Base-by-base conservation (phyloP, 2,888 invertebrate genomes). In the Gortyna flavago region DNA sequence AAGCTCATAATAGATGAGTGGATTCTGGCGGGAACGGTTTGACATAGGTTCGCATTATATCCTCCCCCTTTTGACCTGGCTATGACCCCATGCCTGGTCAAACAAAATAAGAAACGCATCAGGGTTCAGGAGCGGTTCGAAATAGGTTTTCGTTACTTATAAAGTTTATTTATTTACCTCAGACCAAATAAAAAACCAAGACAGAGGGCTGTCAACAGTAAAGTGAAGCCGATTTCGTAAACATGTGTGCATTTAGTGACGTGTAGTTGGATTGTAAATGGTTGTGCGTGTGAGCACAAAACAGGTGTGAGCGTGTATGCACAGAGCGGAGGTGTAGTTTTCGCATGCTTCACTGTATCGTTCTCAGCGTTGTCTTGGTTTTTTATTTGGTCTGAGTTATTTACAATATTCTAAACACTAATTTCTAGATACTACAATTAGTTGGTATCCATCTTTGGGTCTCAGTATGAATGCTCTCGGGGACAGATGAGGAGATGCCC, bases 381-480 rank as follows among this genome's bases (percentile, higher is more conserved):
- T n/a, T n/a, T n/a, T n/a, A n/a, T n/a, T n/a, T n/a, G n/a, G n/a
- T n/a, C n/a, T n/a, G n/a, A n/a, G n/a, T n/a, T n/a, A n/a, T n/a
- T n/a, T n/a, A n/a, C n/a, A 48, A n/a, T 13, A 57, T 18, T 59
- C 48, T 44, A 66, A 38, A 29, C 5, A 61, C 35, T 65, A 57
- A 29, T 64, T 67, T 75, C 93, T 91, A 75, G 90, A 88, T 73
- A 90, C 86, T 1, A 94, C 87, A 67, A 90, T 87, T 18, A 94
- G 89, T 51, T 89, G 81, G 78, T 93, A 94, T 44, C 95, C 95
- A 57, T 93, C 86, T 21, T 88, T 91, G 0, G 94, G 93, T 13
- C 93, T 89, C 38, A 95, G 84, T 57, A 94, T 92, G 81, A 95
- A 94, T 0, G 93, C 93, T 7, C 90, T 77, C 0, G 93, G 93